Base-by-base conservation (phyloP, 2,113 vertebrate species). In the Micronycteris hirsuta region DNA sequence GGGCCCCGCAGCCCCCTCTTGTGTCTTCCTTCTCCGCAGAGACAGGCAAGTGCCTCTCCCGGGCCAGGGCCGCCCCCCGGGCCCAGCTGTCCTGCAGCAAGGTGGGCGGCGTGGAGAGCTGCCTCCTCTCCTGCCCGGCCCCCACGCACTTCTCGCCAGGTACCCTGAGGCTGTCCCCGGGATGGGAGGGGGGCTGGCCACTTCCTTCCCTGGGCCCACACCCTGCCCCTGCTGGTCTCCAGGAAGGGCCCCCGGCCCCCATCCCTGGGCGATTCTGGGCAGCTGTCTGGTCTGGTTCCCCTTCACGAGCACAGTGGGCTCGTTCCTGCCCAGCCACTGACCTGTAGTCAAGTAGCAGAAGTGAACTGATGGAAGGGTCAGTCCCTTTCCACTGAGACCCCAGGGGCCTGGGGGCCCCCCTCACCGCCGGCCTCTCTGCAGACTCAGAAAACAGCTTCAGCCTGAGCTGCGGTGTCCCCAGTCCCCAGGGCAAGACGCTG, bases 371-470 rank as follows among this genome's bases (percentile, higher is more conserved):
- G 0, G 20, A 61, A 67, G 78, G 24, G 26, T 43, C 71, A 26
- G 61, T 22, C 82, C 54, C 47, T 38, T 17, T 33, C n/a, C 15
- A 38, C 13, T 0, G 56, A 92, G 83, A 31, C 78, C 89, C 81
- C 65, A 20, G 41, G 47, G 86, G 36, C n/a, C 43, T 28, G n/a
- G 47, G 84, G 22, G 49, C 65, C 68, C n/a, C 2, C 15, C 82
- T 93, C 45, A 70, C 85, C n/a, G 28, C 78, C 36, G 83, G 85
- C 77, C 70, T 93, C 77, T 63, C 8, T 7, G 16, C 98, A 99
- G 99, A 99, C 97, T 99, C 99, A 0, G 99, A 99, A 95, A 99
- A 98, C 98, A 99, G 99, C 97, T 99, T 99, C 97, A 98, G 99
- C 0, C 98, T 99, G 95, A 99, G 99, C 98, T 99, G 99, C 0